These are phyloP conservation scores for Sebastes aleutianus DNA, from an alignment of 2,797 vertebrate genomes.

Conservation along the genomic window DNA sequence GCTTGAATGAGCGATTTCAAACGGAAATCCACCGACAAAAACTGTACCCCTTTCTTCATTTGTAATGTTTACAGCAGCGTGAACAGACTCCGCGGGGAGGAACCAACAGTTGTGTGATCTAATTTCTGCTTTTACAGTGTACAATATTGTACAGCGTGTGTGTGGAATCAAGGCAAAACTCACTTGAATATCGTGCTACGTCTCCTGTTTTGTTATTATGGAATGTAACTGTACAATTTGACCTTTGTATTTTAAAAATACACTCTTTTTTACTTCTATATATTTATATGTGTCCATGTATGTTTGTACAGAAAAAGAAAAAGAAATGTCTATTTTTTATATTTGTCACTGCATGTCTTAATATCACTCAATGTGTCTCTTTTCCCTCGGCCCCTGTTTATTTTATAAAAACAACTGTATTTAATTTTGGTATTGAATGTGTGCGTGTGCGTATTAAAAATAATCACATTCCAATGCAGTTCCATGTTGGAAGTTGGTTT, in stretches of 20 bases:
- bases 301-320: conserved; percentile 86
- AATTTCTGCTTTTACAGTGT: conserved; percentile 90
- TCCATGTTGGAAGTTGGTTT: conserved; percentile 74
- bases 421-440: conserved; percentile 75
- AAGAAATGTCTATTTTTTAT: conserved; percentile 98
- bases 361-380: conserved; percentile 65
- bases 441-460: conserved; percentile 51
- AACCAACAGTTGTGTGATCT: conserved; percentile 77
- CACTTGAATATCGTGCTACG: conserved; percentile 93
- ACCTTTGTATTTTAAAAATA: conserved; percentile 99
- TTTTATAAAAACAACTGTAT: conserved; percentile 77
- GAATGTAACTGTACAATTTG: conserved; percentile 95
- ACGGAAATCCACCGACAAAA: conserved; percentile 42
- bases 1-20: conserved; percentile 59
- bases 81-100: conserved; percentile 60
- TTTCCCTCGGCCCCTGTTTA: conserved; percentile 40
- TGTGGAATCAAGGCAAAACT: conserved; percentile 88
- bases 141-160: conserved; percentile 84
- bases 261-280: conserved; percentile 97
- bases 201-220: conserved; percentile 87
- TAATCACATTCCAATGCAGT: conserved; percentile 70
- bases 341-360: conserved; percentile 87
- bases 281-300: conserved; percentile 83
- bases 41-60: conserved; percentile 48
- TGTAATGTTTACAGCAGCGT: conserved; percentile 74